Conservation (phyloP, 64 coral and sea anemone species). For the Pocillopora verrucosa region DNA sequence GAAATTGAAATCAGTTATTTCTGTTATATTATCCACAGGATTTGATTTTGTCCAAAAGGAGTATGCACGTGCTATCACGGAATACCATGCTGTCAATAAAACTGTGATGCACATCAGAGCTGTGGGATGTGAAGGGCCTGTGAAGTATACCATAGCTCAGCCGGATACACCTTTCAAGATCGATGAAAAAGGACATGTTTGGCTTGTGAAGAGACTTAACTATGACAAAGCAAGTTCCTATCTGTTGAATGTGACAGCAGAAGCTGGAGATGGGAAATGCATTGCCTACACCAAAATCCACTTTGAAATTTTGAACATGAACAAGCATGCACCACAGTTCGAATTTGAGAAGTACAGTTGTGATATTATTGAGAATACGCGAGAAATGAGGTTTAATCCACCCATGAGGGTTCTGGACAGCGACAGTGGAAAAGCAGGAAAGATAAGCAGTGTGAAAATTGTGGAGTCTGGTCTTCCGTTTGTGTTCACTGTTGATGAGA, state of each 20-base stretch:
- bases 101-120: conserved; percentile 85
- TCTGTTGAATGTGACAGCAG: conserved; percentile 55
- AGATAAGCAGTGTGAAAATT: conserved; percentile 65
- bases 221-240: conserved; percentile 54
- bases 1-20: not conserved
- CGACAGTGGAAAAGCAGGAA: conserved; percentile 76
- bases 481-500: conserved; percentile 58
- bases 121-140: conserved; percentile 54
- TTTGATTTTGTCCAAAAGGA: conserved; percentile 60
- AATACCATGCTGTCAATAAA: conserved; percentile 71
- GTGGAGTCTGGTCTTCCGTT: conserved; percentile 76
- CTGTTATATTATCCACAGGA: conserved; percentile 15
- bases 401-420: conserved; percentile 53
- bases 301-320: conserved; percentile 86
- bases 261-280: conserved; percentile 25
- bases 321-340: conserved; percentile 78
- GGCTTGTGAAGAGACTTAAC: conserved; percentile 61
- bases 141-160: conserved; percentile 59
- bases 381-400: conserved; percentile 59
- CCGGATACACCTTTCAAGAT: conserved; percentile 62
- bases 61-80: conserved; percentile 79
- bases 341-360: conserved; percentile 70
- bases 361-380: conserved; percentile 75
- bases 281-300: conserved; percentile 46
- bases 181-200: conserved; percentile 79